Evolutionary conservation across 2,888 invertebrate species (phyloP), one percentile per base, ranked within the genome.

Genomic region (Patella caerulea): DNA sequence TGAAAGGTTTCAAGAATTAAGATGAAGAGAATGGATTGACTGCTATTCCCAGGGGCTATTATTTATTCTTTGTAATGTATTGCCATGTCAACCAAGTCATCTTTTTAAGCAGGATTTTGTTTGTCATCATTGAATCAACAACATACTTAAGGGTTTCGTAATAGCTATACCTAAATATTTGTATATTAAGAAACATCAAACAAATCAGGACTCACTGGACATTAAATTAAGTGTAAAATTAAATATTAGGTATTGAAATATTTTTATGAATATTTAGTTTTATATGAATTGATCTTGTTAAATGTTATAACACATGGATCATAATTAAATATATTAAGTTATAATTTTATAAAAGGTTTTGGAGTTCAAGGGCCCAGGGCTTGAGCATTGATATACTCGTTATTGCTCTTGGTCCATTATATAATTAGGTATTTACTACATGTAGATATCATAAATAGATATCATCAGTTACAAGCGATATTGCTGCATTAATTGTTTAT

Each of bases 41-140:
- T 45, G 24, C 24, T 65, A 5, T 24, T 65, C 24, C 65, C 65
- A 15, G 19, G 65, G 65, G 65, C 24, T 65, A 24, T 24, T 12
- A 11, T 65, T 19, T 24, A 9, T 65, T 19, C 9, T 24, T 19
- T 9, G 65, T 24, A 19, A 65, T 65, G 24, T 24, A 12, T 19
- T 24, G 24, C 19, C 65, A 12, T 65, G 45, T 19, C 24, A 65
- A 65, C 14, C 65, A 65, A 24, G 65, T 65, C 12, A 65, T 65
- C 24, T 65, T 65, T 12, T 65, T 24, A 65, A 24, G 45, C 45
- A 45, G 19, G 65, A 65, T 65, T 65, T 65, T 24, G 19, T 65
- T 11, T 65, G 65, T 65, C 65, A 65, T 24, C 65, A 65, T 65
- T 24, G 65, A 65, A 65, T 65, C 65, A 65, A 65, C 65, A 65